Evolutionary conservation across 53 echinoderm and acorn worm genomes (phyloP), one percentile per base, ranked within the genome.

Genomic region (Hippasteria phrygiana): DNA sequence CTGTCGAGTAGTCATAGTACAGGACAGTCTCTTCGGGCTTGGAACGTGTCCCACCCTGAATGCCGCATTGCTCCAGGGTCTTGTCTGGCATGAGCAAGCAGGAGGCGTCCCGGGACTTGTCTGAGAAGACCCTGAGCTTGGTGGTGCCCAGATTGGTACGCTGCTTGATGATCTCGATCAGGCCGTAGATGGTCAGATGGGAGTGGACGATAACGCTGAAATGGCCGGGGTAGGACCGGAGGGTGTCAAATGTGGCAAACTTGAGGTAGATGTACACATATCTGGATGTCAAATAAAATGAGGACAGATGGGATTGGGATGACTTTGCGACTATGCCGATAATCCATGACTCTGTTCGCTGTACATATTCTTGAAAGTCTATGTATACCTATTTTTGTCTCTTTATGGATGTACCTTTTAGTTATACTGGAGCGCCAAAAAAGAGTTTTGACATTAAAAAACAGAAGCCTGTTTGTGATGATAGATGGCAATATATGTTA

Each of bases 141-240:
- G 97, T 95, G 41, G 97, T 95, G 18, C 87, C 91, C 26, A 94
- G 50, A 28, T 92, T 71, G 31, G 81, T 90, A 16, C 93, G 91
- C 39, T 97, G 88, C 63, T 93, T 93, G 70, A 95, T 95, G 45
- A 95, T 74, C 17, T 92, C 82, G 74, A 91, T 75, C 16, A 95
- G 77, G 24, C 92, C 93, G 42, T 90, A 93, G 69, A 97, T 82
- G 40, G 89, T 84, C n/a, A 95, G 66, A 65, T 97, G 97, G 40
- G 97, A 93, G 46, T 94, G 95, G 26, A 97, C 93, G 14, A 88
- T 86, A 20, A 87, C 66, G 69, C 46, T 93, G 74, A 97, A 95
- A 55, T 97, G 97, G 13, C 97, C 97, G 1, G 97, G 97, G 84
- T 97, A 97, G 65, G 81, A 90, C 51, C 94, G 90, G 26, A 97